Evolutionary conservation across 1,140 invertebrate species (phyloP), one percentile per base, ranked within the genome.

Genomic region (Halictus rubicundus): DNA sequence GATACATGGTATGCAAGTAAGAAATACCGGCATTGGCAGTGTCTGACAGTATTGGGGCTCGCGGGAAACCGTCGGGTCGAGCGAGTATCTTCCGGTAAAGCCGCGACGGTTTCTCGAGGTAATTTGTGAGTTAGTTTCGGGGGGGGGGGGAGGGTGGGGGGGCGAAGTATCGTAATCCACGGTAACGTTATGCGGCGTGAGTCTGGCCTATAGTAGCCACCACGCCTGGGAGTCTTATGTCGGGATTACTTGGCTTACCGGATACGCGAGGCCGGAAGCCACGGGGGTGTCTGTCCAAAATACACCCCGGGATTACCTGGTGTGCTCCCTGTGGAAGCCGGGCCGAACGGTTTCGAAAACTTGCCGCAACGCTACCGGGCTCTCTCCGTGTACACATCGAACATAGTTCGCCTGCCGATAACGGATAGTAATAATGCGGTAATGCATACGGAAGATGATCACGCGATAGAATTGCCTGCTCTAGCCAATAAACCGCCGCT

Each of bases 101-200:
- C 90, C 87, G 81, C 87, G 84, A 86, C 85, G 86, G 82, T 90
- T 91, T 91, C 88, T 91, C 89, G 88, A 88, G 90, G 87, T 92
- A 92, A 91, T 91, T 91, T 91, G 90, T 89, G 89, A 90, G 89
- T 86, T 81, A 88, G 87, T 90, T 90, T 90, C 81, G 82, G 32
- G 82, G 78, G n/a, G n/a, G n/a, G n/a, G n/a, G n/a, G n/a, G n/a
- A n/a, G n/a, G n/a, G n/a, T n/a, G n/a, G n/a, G n/a, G 82, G 32
- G 82, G 78, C 74, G 66, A 84, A 88, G 74, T 89, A 90, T 90
- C 82, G 89, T 91, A 92, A 91, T 91, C 90, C 90, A 83, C 77
- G 87, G 87, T 84, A 85, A 89, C 88, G 86, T 88, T 89, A 89
- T 89, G 89, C 87, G 82, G 82, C 80, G 81, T 72, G 80, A 85